Evolutionary conservation across 2,888 invertebrate genomes (phyloP).

Genomic region (Fragum sueziense): DNA sequence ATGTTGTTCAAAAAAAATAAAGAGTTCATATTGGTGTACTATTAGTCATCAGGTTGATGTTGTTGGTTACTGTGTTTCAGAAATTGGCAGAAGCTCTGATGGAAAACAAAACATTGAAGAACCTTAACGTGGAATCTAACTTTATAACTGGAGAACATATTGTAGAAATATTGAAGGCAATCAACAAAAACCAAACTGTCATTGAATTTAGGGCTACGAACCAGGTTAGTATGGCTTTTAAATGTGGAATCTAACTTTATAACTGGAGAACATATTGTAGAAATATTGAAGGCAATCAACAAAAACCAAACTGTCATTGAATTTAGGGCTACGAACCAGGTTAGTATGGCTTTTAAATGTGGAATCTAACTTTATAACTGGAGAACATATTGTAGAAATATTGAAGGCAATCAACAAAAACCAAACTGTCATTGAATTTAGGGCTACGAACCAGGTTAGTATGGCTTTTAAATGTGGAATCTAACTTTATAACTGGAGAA

Average conservation of each 20-base stretch:
- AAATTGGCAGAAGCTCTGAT: constrained; percentile 86
- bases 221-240: constrained; percentile 87
- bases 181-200: constrained; percentile 92
- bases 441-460: constrained; percentile 97
- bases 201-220: constrained; percentile 98
- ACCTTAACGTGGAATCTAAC: constrained; percentile 95
- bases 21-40: no score
- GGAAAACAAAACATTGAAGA: constrained; percentile 83
- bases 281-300: constrained; percentile 92
- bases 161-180: constrained; percentile 92
- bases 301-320: constrained; percentile 94
- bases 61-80: constrained; percentile 66
- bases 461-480: no score
- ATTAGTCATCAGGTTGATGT: no score
- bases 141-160: constrained; percentile 95
- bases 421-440: constrained; percentile 95
- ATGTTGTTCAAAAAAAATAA: no score
- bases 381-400: constrained; percentile 92
- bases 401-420: constrained; percentile 93
- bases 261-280: constrained; percentile 93
- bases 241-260: constrained; percentile 97
- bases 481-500: constrained; percentile 97
- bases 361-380: constrained; percentile 98
- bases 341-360: constrained; percentile 84
- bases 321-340: constrained; percentile 99